Conservation (phyloP, 2,888 invertebrate genomes). For the Cloeon dipterum region DNA sequence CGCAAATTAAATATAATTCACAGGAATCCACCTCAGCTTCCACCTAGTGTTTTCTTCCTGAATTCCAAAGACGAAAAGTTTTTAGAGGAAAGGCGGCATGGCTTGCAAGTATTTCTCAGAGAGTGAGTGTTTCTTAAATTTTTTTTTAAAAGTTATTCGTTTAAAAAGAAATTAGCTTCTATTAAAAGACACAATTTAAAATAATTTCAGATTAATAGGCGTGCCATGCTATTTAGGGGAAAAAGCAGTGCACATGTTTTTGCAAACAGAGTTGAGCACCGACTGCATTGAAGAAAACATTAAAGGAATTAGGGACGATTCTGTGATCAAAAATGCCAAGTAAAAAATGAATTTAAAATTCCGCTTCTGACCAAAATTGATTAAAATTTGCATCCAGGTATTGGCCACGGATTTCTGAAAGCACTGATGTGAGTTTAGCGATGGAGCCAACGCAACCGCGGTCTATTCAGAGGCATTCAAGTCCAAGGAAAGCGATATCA, state of each 20-base stretch:
- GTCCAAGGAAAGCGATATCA: no score
- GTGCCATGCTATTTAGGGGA: slow-evolving; percentile 4
- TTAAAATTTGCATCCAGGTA: no score
- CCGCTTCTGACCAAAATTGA: no score
- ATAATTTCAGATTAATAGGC: slow-evolving; percentile 1
- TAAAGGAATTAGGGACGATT: slow-evolving; percentile 4
- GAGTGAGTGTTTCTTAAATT: slow-evolving; percentile 1
- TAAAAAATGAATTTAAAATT: no score
- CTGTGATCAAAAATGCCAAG: no score
- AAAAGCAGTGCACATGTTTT: slow-evolving; percentile 3
- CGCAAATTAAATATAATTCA: background rate
- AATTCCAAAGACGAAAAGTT: slow-evolving; percentile 3
- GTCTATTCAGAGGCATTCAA: no score
- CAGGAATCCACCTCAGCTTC: slow-evolving; percentile 2
- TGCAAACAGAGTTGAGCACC: slow-evolving; percentile 3
- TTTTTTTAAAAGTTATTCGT: background rate
- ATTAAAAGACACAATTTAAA: background rate
- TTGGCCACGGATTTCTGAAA: no score
- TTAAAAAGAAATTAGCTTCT: background rate
- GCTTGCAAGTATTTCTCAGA: slow-evolving; percentile 1
- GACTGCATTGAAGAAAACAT: slow-evolving; percentile 4
- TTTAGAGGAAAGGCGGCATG: slow-evolving; percentile 2
- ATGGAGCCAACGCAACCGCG: no score
- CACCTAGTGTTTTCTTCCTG: background rate
- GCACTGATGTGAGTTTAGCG: no score